Percentiles rank a stretch among this genome's conserved stretches.
phyloP scores from a whole-genome alignment of 2,113 vertebrate genomes.

The Caranx melampygus region DNA sequence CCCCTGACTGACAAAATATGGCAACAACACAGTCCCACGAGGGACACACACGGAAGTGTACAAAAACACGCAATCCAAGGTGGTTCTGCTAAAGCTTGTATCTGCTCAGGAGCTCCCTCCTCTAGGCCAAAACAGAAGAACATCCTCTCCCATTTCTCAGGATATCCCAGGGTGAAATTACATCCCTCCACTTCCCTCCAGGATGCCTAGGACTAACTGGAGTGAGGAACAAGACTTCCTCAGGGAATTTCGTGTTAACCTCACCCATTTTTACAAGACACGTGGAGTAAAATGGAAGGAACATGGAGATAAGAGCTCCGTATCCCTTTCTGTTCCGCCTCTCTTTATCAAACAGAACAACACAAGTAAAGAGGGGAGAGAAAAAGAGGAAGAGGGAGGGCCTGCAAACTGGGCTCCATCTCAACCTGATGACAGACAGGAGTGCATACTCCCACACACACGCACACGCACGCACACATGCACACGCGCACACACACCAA shows the following conservation, averaged over 20 bases:
- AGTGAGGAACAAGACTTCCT: slow-evolving; percentile 21
- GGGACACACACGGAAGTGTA: slow-evolving; percentile 1
- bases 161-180: slow-evolving; percentile 35
- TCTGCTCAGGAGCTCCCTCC: slow-evolving; percentile 10
- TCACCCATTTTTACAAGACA: slow-evolving; percentile 25
- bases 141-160: slow-evolving; percentile 14
- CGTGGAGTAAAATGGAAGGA: background rate
- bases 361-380: slow-evolving; percentile 1
- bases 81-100: slow-evolving; percentile 24
- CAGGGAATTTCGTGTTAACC: slow-evolving; percentile 13
- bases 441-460: background rate
- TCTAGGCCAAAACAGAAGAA: slow-evolving; percentile 17
- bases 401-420: slow-evolving; percentile 44
- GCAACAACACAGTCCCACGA: slow-evolving; percentile 46
- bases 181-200: slow-evolving; percentile 30
- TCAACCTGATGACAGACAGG: slow-evolving; percentile 35
- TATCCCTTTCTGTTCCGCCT: slow-evolving; percentile 15
- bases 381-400: background rate
- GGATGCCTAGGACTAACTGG: slow-evolving; percentile 37
- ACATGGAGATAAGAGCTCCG: background rate
- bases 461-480: background rate
- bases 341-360: slow-evolving; percentile 5
- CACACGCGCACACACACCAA: slow-evolving; percentile 2
- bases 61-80: slow-evolving; percentile 21
- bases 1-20: slow-evolving; percentile 53